Evolutionary conservation across 1,140 invertebrate genomes (phyloP).

Genomic region (Rhagoletis zephyria): DNA sequence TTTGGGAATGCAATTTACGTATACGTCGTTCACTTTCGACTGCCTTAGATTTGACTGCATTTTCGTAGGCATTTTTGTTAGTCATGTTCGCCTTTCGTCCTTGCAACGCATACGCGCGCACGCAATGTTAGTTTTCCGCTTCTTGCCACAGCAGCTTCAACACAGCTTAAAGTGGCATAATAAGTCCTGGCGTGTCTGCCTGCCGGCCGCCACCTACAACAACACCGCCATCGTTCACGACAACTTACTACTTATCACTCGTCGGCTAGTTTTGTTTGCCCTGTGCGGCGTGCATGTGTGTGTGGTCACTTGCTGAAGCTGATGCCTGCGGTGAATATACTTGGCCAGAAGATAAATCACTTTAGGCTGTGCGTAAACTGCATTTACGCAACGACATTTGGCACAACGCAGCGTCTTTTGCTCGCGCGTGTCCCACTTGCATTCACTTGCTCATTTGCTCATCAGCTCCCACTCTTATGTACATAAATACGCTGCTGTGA

Average conservation of each 20-base stretch:
- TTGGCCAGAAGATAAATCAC: conserved; percentile 47
- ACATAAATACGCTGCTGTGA: too few relatives aligned
- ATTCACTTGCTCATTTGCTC: neutral
- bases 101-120: conserved; percentile 1
- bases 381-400: conserved; percentile 25
- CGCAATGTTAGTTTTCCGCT: conserved; percentile 25
- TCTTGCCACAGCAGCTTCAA: conserved; percentile 24
- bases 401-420: neutral
- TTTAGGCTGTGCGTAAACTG: conserved; percentile 43
- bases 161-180: conserved; percentile 32
- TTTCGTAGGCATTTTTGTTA: neutral
- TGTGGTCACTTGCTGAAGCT: conserved; percentile 11
- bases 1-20: conserved; percentile 11
- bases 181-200: conserved; percentile 35
- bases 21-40: neutral
- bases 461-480: neutral
- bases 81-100: neutral
- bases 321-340: conserved; percentile 43
- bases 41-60: conserved; percentile 12
- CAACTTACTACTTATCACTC: conserved; percentile 31
- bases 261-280: neutral
- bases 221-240: neutral
- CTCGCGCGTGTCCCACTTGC: neutral
- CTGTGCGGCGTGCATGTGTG: neutral
- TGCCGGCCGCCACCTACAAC: neutral